Evolutionary conservation across 2,797 vertebrate species (phyloP).

Genomic region (Anisognathus igniventris): DNA sequence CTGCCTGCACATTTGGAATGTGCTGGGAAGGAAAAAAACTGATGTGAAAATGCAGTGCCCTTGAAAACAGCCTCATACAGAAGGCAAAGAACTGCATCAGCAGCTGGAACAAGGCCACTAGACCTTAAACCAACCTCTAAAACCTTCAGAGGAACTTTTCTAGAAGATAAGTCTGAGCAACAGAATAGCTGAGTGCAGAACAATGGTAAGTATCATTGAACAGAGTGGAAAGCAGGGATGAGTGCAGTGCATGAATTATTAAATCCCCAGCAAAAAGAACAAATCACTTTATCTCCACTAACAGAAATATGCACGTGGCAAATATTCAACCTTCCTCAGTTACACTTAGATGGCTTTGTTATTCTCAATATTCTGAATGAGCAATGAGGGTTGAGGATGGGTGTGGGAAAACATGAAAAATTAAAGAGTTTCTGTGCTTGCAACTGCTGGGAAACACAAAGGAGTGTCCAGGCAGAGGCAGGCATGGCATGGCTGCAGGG

Average conservation of each 20-base stretch:
- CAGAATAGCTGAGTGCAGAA: conserved; percentile 5
- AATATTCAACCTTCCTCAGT: background rate
- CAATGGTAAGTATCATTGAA: background rate
- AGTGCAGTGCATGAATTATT: conserved; percentile 9
- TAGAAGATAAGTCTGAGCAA: conserved; percentile 19
- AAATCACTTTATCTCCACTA: background rate
- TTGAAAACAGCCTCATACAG: background rate
- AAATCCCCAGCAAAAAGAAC: background rate
- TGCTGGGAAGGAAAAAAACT: background rate
- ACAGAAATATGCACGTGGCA: background rate
- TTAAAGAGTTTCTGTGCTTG: background rate
- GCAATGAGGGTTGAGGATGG: background rate
- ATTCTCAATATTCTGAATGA: background rate
- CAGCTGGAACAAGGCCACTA: conserved; percentile 56
- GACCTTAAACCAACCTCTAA: conserved; percentile 36
- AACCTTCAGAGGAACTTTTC: conserved; percentile 40
- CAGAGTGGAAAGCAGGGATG: background rate
- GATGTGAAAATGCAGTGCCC: conserved; percentile 29
- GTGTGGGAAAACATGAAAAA: background rate
- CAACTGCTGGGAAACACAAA: background rate
- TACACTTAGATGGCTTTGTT: background rate
- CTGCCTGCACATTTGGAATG: background rate
- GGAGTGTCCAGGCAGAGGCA: background rate
- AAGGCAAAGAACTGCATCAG: conserved; percentile 37
- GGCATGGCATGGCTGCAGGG: background rate